These are phyloP conservation scores for Brachyhypopomus occidentalis DNA, from an alignment of 2,113 vertebrate genomes.

Conservation along the genomic window DNA sequence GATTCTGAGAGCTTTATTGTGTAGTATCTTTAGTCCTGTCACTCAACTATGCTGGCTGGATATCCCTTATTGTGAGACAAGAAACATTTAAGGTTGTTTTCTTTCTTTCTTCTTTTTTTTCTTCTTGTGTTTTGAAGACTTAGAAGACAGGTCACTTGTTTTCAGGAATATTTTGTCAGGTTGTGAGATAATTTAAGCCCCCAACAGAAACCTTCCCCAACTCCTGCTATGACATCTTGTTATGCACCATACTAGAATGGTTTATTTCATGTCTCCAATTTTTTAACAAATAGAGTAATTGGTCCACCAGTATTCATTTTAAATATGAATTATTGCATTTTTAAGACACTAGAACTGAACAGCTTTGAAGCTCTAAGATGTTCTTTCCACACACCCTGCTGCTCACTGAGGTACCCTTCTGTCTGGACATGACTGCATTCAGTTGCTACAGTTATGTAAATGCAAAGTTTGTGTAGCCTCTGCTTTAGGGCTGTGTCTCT, in stretches of 20 bases:
- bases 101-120: not conserved
- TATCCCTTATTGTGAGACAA: conserved; percentile 23
- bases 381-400: not conserved
- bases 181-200: not conserved
- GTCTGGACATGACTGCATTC: conserved; percentile 75
- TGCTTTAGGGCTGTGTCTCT: conserved; percentile 71
- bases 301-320: not conserved
- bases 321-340: conserved; percentile 8
- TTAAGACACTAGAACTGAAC: not conserved
- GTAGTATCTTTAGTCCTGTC: conserved; percentile 15
- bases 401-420: conserved; percentile 53
- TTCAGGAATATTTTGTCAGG: not conserved
- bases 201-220: too few species aligned
- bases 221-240: too few species aligned
- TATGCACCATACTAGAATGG: not conserved
- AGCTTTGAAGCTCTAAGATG: not conserved
- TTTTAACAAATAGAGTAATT: not conserved
- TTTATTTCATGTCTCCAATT: not conserved
- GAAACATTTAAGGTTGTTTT: not conserved
- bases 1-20: conserved; percentile 22
- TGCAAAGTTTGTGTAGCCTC: conserved; percentile 81
- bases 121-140: not conserved
- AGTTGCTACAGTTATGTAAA: conserved; percentile 76
- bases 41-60: conserved; percentile 1
- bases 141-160: not conserved